Evolutionary conservation across 2,113 vertebrate species (phyloP), one percentile per base, ranked within the genome.

Genomic region (Toxostoma redivivum): DNA sequence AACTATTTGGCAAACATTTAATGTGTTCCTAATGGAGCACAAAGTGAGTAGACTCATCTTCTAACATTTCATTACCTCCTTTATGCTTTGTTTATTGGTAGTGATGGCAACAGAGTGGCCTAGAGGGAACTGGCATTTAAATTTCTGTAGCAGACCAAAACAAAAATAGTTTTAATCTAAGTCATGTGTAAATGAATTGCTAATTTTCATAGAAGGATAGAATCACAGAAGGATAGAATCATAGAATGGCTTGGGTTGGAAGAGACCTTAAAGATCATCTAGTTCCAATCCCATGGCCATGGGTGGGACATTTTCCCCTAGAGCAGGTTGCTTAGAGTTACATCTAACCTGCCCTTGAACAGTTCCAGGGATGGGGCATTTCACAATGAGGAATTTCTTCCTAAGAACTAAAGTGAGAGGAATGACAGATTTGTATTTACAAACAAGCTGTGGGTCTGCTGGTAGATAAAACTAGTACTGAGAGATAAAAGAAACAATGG

Each of bases 41-140:
- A 51, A 73, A 92, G 62, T 28, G 66, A 96, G 60, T 30, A 47
- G 94, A 90, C 54, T 50, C 48, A 5, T 90, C 77, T 80, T 86
- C 60, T 71, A 95, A 85, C 44, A 67, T 89, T 84, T 91, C 65
- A 64, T 95, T 96, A 94, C 51, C 61, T 95, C 76, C 30, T 90
- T 89, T 88, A 50, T 38, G 86, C 53, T 87, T 72, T 88, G 31
- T 62, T 71, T 69, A 10, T 50, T 22, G 53, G 86, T 64, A 64
- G 73, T 48, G 78, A 93, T 12, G 38, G 84, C 73, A 91, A 88
- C 72, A 15, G 56, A 96, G 38, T 73, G 62, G 58, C 56, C 79
- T 54, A 61, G 35, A 82, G 86, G 69, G 64, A 96, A 82, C 0
- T 61, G 27, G 45, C 57, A 93, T 93, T 86, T 65, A 93, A 77